Evolutionary conservation across 2,888 invertebrate genomes (phyloP).

Genomic region (Subacronicta megacephala): DNA sequence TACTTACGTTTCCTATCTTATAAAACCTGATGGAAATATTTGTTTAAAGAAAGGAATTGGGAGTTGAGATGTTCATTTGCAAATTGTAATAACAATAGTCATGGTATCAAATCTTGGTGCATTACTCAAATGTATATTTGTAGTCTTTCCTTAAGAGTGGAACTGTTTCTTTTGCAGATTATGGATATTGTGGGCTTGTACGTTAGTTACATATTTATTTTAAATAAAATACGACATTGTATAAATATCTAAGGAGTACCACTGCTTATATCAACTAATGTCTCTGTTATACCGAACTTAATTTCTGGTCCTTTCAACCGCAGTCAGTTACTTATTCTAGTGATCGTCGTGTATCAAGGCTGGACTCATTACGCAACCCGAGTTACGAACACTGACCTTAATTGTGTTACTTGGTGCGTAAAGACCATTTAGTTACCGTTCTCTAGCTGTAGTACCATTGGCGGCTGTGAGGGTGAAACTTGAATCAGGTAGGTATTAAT

Average conservation of each 20-base stretch:
- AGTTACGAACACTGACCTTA: constrained; percentile 59
- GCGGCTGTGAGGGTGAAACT: not conserved
- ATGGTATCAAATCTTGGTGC: too few species aligned
- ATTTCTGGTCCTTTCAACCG: constrained; percentile 24
- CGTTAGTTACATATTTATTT: too few species aligned
- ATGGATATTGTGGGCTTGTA: too few species aligned
- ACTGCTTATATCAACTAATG: constrained; percentile 17
- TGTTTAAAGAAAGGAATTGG: too few species aligned
- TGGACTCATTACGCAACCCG: constrained; percentile 58
- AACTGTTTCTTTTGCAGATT: too few species aligned
- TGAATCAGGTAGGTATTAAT: not conserved
- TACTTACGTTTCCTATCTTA: not conserved
- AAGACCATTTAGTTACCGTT: constrained; percentile 65
- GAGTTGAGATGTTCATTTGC: too few species aligned
- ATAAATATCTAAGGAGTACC: not conserved
- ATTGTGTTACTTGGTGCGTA: constrained; percentile 70
- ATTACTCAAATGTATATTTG: too few species aligned
- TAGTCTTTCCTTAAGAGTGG: too few species aligned
- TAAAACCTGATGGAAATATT: too few species aligned
- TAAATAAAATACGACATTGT: too few species aligned
- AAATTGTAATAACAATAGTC: too few species aligned
- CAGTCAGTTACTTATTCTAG: constrained; percentile 52
- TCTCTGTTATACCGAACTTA: constrained; percentile 15
- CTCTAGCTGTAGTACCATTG: constrained; percentile 43
- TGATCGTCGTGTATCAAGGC: constrained; percentile 54